These are phyloP conservation scores for Macaria liturata DNA, from an alignment of 2,888 invertebrate genomes.

Conservation along the genomic window DNA sequence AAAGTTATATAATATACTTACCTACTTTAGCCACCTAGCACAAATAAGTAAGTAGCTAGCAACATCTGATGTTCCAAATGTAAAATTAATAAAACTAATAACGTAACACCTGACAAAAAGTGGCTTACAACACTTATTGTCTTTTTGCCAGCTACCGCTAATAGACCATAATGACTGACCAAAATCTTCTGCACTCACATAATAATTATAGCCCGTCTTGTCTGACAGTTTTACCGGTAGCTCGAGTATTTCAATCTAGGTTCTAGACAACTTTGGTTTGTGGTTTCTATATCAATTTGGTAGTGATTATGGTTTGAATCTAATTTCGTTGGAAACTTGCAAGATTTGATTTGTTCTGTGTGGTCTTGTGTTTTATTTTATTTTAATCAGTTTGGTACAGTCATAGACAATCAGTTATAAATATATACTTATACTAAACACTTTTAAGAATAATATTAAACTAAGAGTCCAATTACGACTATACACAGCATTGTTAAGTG, in stretches of 20 bases:
- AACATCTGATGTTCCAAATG: neutral
- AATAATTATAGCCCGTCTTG: conserved; percentile 55
- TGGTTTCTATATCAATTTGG: conserved; percentile 24
- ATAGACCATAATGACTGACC: conserved; percentile 60
- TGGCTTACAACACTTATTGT: conserved; percentile 44
- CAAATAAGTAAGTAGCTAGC: too few relatives aligned
- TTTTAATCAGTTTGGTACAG: too few relatives aligned
- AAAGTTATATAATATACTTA: too few relatives aligned
- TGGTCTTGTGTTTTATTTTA: too few relatives aligned
- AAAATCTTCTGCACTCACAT: conserved; percentile 48
- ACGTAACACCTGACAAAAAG: conserved; percentile 17
- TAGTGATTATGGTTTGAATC: conserved; percentile 15
- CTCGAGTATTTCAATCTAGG: conserved; percentile 39
- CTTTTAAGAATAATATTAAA: too few relatives aligned
- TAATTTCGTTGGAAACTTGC: neutral
- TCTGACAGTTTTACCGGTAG: conserved; percentile 30
- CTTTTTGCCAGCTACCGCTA: conserved; percentile 56
- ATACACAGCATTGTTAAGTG: too few relatives aligned
- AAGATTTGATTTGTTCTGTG: too few relatives aligned
- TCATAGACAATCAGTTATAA: too few relatives aligned
- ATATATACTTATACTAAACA: too few relatives aligned
- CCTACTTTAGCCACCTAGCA: too few relatives aligned
- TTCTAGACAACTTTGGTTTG: conserved; percentile 20
- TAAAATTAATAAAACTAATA: conserved; percentile 21
- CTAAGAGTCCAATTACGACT: too few relatives aligned